These are phyloP conservation scores for Tuta absoluta DNA, from an alignment of 2,888 invertebrate species.

Conservation along the genomic window DNA sequence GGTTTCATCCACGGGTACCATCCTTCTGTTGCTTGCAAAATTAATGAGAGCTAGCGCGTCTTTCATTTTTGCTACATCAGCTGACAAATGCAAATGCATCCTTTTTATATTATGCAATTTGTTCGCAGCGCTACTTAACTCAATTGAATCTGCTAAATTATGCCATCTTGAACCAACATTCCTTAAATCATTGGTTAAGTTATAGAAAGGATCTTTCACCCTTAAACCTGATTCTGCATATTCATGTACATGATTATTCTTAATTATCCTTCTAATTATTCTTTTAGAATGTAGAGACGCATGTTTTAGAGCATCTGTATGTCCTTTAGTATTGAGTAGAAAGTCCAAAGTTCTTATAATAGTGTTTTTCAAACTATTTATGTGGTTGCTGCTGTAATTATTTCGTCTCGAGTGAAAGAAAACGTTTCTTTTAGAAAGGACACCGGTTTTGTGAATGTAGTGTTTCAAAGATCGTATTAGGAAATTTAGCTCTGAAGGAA, in stretches of 20 bases:
- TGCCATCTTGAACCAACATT: conserved; percentile 54
- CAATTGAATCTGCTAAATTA: conserved; percentile 40
- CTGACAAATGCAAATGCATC: conserved; percentile 50
- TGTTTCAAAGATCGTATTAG: conserved; percentile 52
- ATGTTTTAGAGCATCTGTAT: conserved; percentile 41
- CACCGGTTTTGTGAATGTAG: conserved; percentile 48
- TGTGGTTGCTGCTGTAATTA: conserved; percentile 18
- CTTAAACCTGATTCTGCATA: conserved; percentile 36
- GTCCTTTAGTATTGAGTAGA: conserved; percentile 47
- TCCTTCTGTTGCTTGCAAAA: conserved; percentile 51
- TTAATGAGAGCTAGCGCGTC: conserved; percentile 48
- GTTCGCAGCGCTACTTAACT: conserved; percentile 41
- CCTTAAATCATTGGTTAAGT: conserved; percentile 49
- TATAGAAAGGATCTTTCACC: conserved; percentile 45
- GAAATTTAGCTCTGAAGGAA: conserved; percentile 49
- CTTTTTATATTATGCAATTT: conserved; percentile 54
- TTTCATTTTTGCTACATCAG: conserved; percentile 54
- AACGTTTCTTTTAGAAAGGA: conserved; percentile 26
- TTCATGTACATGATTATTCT: conserved; percentile 45
- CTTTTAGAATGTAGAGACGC: conserved; percentile 46
- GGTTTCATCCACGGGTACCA: conserved; percentile 42
- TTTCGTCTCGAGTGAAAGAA: neutral
- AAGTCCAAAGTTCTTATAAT: conserved; percentile 48
- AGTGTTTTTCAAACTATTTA: conserved; percentile 24
- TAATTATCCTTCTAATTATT: conserved; percentile 53